A percentile compares a stretch with the other conserved stretches of the same genome.
Evolutionary conservation across 1,140 invertebrate species (phyloP).

Genomic region (Atta texana): DNA sequence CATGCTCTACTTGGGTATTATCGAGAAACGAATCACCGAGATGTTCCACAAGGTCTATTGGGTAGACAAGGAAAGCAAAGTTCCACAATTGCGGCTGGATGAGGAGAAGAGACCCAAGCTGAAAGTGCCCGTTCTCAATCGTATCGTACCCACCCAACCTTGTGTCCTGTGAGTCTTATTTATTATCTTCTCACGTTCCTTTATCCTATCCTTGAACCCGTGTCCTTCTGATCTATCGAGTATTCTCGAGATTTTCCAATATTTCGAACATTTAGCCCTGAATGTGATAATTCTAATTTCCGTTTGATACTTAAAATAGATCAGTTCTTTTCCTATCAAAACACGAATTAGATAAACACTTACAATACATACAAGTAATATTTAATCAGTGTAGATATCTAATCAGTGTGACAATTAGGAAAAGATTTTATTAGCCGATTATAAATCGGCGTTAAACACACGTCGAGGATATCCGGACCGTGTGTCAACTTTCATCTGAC

Average conservation of each 20-base stretch:
- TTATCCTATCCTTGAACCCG: neutral
- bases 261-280: neutral
- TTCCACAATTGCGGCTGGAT: constrained; percentile 74
- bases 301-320: neutral
- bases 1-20: constrained; percentile 90
- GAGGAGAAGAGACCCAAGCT: constrained; percentile 81
- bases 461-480: neutral
- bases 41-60: constrained; percentile 87
- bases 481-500: neutral
- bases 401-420: neutral
- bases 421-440: neutral
- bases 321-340: neutral
- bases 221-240: neutral
- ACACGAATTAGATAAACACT: neutral
- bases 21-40: constrained; percentile 88
- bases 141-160: constrained; percentile 82
- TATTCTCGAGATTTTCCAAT: neutral
- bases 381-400: neutral
- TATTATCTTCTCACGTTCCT: neutral
- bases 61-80: constrained; percentile 82
- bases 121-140: constrained; percentile 74
- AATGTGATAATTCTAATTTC: neutral
- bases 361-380: neutral
- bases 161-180: constrained; percentile 82
- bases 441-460: constrained; percentile 6